phyloP scores from a whole-genome alignment of 2,797 vertebrate species.

The Pipistrellus pipistrellus region DNA sequence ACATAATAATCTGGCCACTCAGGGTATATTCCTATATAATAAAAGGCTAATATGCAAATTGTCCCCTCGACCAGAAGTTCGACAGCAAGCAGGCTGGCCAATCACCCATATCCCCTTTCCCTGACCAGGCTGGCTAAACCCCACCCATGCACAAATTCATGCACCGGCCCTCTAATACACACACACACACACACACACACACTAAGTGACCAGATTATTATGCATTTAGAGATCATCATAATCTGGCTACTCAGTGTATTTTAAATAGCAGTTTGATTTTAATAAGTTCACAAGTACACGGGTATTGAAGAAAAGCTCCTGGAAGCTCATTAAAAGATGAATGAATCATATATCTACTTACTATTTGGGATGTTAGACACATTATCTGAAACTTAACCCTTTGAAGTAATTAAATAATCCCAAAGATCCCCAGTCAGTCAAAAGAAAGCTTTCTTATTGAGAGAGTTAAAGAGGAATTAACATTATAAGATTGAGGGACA shows the following conservation, averaged over 20 bases:
- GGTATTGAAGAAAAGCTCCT: not conserved
- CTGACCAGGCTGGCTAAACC: too few relatives aligned
- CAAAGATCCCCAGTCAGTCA: not conserved
- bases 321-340: not conserved
- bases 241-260: not conserved
- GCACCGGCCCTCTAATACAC: too few relatives aligned
- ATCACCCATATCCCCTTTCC: too few relatives aligned
- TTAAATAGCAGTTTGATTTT: conserved; percentile 14
- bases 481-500: not conserved
- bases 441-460: not conserved
- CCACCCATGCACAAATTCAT: too few relatives aligned
- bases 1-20: too few relatives aligned
- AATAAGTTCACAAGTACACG: not conserved
- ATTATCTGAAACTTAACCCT: not conserved
- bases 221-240: too few relatives aligned
- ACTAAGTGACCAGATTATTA: too few relatives aligned
- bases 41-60: too few relatives aligned
- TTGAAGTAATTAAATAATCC: not conserved
- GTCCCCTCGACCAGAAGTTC: too few relatives aligned
- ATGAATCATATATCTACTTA: not conserved
- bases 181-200: too few relatives aligned
- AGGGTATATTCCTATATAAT: too few relatives aligned
- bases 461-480: conserved; percentile 2
- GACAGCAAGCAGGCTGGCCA: too few relatives aligned
- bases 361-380: not conserved